Conservation (phyloP, 2,113 vertebrate species). For the Tachysurus vachellii region DNA sequence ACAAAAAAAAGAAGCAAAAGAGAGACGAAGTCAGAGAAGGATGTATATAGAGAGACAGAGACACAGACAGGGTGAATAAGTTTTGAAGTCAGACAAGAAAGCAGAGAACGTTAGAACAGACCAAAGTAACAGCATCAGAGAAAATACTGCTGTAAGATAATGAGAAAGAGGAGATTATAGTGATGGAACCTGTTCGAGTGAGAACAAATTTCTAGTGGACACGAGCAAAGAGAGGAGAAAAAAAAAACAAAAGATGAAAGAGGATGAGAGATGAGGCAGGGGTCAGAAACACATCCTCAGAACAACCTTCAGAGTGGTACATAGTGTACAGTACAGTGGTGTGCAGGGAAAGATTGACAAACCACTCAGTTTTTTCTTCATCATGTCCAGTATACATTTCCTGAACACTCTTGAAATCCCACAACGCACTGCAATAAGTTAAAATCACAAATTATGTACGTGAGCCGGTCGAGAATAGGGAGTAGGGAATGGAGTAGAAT, state of each 20-base stretch:
- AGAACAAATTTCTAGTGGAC: too few species aligned
- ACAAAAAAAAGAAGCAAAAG: neutral
- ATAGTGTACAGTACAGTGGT: neutral
- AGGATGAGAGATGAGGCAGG: too few species aligned
- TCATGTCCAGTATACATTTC: neutral
- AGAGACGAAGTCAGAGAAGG: neutral
- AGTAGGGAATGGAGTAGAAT: neutral
- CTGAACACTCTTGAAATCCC: neutral
- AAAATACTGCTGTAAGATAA: neutral
- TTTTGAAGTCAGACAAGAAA: neutral
- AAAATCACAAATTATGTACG: neutral
- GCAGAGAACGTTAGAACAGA: neutral
- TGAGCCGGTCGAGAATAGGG: neutral
- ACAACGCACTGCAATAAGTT: neutral
- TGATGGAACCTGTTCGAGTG: neutral
- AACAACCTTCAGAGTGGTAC: too few species aligned
- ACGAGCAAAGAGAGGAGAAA: too few species aligned
- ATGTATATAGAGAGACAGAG: neutral
- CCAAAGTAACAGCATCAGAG: neutral
- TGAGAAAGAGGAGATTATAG: neutral
- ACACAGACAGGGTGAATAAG: neutral
- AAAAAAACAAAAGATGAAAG: too few species aligned
- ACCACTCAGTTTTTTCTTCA: neutral
- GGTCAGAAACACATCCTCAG: too few species aligned
- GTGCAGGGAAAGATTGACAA: neutral